Percentiles rank a stretch among this genome's conserved stretches.
phyloP scores from a whole-genome alignment of 2,113 vertebrate species.

The Neoarius graeffei region DNA sequence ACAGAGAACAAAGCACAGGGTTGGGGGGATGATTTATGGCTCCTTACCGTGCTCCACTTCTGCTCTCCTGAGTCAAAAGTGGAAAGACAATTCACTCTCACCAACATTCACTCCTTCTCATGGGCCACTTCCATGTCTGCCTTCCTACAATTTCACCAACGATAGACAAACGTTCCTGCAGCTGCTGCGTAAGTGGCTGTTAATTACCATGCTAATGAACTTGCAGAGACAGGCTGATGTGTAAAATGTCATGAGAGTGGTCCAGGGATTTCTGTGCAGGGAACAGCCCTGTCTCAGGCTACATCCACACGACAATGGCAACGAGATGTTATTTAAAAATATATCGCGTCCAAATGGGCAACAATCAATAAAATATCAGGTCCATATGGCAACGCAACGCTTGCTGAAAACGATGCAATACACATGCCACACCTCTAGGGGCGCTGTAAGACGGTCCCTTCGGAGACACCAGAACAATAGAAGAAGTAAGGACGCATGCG shows the following conservation, averaged over 20 bases:
- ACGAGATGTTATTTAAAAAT: too few species aligned
- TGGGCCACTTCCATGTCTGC: constrained; percentile 14
- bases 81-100: constrained; percentile 44
- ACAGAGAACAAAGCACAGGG: constrained; percentile 57
- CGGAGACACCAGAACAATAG: too few species aligned
- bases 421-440: too few species aligned
- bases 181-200: constrained; percentile 47
- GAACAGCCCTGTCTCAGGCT: constrained; percentile 34
- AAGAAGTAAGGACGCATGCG: too few species aligned
- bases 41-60: constrained; percentile 55
- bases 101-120: constrained; percentile 34
- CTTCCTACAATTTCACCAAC: constrained; percentile 29
- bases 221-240: constrained; percentile 17
- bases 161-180: constrained; percentile 46
- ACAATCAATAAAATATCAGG: too few species aligned
- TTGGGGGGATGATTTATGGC: constrained; percentile 58
- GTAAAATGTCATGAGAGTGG: constrained; percentile 40
- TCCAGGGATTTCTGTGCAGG: constrained; percentile 30
- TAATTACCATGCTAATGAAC: constrained; percentile 59
- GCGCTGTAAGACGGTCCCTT: too few species aligned
- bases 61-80: constrained; percentile 47
- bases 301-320: too few species aligned
- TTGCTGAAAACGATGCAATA: too few species aligned
- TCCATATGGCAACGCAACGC: too few species aligned
- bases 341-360: too few species aligned